phyloP scores from a whole-genome alignment of 2,113 vertebrate genomes.

The Piprites chloris region DNA sequence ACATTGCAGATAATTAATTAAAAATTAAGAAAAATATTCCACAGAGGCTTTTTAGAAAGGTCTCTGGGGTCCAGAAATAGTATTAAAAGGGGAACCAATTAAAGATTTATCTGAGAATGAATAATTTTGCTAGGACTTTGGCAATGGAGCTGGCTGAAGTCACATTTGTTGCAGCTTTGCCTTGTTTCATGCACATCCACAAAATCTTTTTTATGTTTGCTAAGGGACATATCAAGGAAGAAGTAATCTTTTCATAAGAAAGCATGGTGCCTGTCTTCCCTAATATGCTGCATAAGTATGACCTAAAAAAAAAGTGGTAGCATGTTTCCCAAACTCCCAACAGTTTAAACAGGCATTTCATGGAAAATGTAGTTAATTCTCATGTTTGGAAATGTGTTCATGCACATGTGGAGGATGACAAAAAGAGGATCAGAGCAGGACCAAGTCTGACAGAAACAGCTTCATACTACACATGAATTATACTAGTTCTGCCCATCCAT shows the following conservation, averaged over 20 bases:
- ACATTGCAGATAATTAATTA: conserved; percentile 78
- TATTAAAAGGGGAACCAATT: conserved; percentile 60
- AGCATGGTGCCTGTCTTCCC: not conserved
- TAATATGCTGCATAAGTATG: not conserved
- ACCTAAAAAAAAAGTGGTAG: not conserved
- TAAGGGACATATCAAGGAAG: not conserved
- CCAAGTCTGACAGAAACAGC: not conserved
- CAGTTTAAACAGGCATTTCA: not conserved
- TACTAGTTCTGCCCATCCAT: not conserved
- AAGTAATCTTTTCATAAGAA: not conserved
- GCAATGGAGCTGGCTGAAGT: conserved; percentile 11
- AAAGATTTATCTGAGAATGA: conserved; percentile 51
- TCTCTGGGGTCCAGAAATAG: conserved; percentile 52
- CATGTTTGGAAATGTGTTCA: not conserved
- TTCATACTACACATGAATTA: not conserved
- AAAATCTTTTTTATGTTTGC: not conserved
- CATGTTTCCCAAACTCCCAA: not conserved
- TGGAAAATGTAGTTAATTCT: not conserved
- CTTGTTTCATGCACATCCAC: not conserved
- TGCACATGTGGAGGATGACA: not conserved
- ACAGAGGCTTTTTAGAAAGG: conserved; percentile 63
- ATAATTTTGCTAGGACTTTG: conserved; percentile 38
- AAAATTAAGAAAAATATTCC: conserved; percentile 72
- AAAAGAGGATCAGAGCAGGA: not conserved
- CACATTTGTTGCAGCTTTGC: not conserved